These are phyloP conservation scores for Drosophila chauvacae DNA, from an alignment of 1,140 invertebrate species.

Conservation along the genomic window DNA sequence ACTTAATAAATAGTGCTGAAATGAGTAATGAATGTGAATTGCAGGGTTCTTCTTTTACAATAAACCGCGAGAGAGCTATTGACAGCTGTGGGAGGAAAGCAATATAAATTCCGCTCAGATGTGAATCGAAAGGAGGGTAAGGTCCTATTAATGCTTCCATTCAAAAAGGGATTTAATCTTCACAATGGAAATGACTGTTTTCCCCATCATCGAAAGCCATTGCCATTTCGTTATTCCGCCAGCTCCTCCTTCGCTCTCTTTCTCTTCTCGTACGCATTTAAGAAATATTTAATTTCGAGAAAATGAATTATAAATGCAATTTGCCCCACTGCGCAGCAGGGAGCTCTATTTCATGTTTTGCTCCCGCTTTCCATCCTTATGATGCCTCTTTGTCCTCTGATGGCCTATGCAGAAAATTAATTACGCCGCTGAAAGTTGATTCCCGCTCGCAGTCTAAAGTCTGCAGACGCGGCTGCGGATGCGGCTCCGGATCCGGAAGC, in stretches of 20 bases:
- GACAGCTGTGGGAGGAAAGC: slow-evolving; percentile 17
- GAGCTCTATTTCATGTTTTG: slow-evolving; percentile 38
- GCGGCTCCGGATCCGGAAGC: slow-evolving; percentile 31
- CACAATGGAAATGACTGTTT: slow-evolving; percentile 30
- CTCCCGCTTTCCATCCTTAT: slow-evolving; percentile 30
- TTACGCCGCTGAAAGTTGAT: slow-evolving; percentile 50
- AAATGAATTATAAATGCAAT: slow-evolving; percentile 58
- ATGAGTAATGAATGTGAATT: slow-evolving; percentile 17
- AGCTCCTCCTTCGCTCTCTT: background rate
- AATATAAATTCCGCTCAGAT: slow-evolving; percentile 28
- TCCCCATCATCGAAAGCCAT: slow-evolving; percentile 4
- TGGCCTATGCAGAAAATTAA: slow-evolving; percentile 57
- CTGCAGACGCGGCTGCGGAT: background rate
- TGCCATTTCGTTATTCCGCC: background rate
- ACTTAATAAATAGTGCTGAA: slow-evolving; percentile 27
- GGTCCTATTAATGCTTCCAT: slow-evolving; percentile 18
- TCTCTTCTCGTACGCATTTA: slow-evolving; percentile 9
- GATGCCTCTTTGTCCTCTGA: slow-evolving; percentile 39
- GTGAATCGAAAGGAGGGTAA: background rate
- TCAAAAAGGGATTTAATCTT: slow-evolving; percentile 29
- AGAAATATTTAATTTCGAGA: slow-evolving; percentile 47
- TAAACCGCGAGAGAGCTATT: slow-evolving; percentile 8
- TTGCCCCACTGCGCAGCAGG: slow-evolving; percentile 10
- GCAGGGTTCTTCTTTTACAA: background rate
- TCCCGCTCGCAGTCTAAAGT: slow-evolving; percentile 9